Base-by-base conservation (phyloP, 2,888 invertebrate species). In the Parochlus steinenii region DNA sequence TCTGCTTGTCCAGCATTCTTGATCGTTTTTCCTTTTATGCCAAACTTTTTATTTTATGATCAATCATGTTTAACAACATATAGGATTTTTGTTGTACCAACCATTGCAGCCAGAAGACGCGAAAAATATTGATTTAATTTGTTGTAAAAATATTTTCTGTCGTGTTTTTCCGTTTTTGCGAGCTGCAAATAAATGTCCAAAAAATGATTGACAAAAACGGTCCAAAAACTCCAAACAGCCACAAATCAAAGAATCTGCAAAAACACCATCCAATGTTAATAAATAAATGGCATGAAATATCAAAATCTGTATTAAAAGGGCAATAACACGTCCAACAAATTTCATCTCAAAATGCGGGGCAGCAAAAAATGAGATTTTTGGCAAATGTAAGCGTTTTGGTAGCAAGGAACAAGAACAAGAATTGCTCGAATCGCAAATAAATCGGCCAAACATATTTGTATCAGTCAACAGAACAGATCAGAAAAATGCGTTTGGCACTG, bases 231-330 rank as follows among this genome's bases (percentile, higher is more conserved):
- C 23, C 8, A 11, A 20, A 31, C 16, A 8, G 17, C 24, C 16
- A 33, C 24, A 22, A 10, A 24, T 24, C 27, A 34, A 20, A 19
- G 7, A n/a, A 17, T 11, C 18, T 19, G 30, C 30, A 28, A 36
- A 36, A 36, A 36, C 29, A 36, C 29, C 30, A 23, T 30, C 25
- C 36, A 23, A 36, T 36, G 36, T 36, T 36, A 36, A 36, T 36
- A 36, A 36, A 35, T 35, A 35, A 35, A 30, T 12, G 26, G n/a
- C 14, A 36, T 36, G 36, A 36, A 36, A 36, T 36, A 30, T 36
- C 29, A 30, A 30, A 30, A 36, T 36, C 30, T 35, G 27, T 25
- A 15, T 26, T 24, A 33, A 26, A 24, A 36, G 36, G 36, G 36
- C 36, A 36, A 36, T 36, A 36, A 36, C 36, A 36, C 36, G 30